phyloP scores from a whole-genome alignment of 2,113 vertebrate genomes.

The Bubo bubo region DNA sequence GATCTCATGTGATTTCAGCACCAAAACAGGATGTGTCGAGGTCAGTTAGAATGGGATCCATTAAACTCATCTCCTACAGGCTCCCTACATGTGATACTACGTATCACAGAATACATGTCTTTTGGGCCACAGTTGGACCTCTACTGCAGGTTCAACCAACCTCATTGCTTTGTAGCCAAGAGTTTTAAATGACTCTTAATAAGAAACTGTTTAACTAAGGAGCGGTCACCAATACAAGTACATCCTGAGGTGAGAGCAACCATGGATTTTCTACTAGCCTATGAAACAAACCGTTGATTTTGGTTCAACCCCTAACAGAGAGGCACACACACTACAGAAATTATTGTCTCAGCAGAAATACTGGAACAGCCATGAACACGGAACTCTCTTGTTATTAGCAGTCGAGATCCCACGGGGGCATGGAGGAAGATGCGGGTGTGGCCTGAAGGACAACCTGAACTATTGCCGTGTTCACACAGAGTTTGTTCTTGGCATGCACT shows the following conservation, averaged over 20 bases:
- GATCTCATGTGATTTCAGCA: neutral
- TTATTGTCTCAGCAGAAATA: neutral
- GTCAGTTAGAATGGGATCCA: neutral
- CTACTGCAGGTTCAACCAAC: neutral
- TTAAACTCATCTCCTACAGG: neutral
- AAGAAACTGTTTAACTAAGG: neutral
- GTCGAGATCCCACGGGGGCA: neutral
- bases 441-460: neutral
- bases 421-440: neutral
- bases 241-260: neutral
- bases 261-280: neutral
- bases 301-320: neutral
- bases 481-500: neutral
- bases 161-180: neutral
- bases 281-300: neutral
- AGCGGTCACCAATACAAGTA: neutral
- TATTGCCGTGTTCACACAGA: neutral
- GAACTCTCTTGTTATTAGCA: neutral
- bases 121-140: neutral
- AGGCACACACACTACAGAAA: neutral
- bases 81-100: neutral
- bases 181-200: neutral
- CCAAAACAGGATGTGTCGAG: neutral
- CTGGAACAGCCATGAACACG: neutral
- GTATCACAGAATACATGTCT: neutral